phyloP scores from a whole-genome alignment of 2,797 vertebrate species.

The Rhynchotus rufescens region DNA sequence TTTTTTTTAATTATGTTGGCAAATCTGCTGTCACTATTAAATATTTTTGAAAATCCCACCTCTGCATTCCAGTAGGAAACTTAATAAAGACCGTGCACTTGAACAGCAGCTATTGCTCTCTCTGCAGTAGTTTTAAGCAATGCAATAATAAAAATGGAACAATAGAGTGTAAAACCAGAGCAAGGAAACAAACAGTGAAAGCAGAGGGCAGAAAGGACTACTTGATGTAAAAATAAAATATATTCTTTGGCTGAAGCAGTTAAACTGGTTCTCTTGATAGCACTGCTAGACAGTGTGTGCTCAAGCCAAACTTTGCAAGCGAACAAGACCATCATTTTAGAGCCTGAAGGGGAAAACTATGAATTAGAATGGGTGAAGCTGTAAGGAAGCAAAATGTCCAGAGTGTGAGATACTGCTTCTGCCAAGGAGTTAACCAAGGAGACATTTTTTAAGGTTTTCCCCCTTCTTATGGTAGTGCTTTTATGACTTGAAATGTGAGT shows the following conservation, averaged over 20 bases:
- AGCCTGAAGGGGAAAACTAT: background rate
- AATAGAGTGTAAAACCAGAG: background rate
- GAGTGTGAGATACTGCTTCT: background rate
- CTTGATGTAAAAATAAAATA: background rate
- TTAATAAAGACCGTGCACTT: background rate
- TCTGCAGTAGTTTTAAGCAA: constrained; percentile 3
- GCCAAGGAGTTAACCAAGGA: background rate
- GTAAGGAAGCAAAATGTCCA: background rate
- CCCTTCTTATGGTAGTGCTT: background rate
- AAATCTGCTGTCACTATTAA: background rate
- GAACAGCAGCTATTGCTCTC: background rate
- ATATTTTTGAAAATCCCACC: background rate
- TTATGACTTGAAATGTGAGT: background rate
- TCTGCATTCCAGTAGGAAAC: background rate
- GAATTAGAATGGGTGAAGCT: background rate
- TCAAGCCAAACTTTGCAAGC: background rate
- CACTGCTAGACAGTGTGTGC: background rate
- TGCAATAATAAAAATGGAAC: background rate
- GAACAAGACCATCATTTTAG: background rate
- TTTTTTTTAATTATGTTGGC: background rate
- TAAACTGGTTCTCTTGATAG: background rate
- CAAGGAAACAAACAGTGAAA: background rate
- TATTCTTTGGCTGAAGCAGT: background rate
- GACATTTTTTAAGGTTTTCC: background rate
- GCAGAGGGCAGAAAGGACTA: background rate